Base-by-base conservation (phyloP, 1,140 invertebrate genomes). In the Zaprionus vittiger region DNA sequence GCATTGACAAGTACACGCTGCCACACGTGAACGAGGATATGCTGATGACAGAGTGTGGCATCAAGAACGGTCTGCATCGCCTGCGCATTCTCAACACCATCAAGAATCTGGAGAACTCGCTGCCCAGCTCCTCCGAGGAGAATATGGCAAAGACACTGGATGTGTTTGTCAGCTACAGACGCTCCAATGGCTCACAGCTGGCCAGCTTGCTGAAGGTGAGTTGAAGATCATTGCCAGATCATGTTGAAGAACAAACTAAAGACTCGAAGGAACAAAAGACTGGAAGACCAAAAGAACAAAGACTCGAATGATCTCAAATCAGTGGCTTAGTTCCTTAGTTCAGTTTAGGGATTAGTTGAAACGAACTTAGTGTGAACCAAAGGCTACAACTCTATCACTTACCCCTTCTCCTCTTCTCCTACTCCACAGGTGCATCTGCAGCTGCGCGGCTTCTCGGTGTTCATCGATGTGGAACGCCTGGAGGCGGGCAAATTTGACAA, bases 401-500 rank as follows among this genome's bases (percentile, higher is more conserved):
- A 22, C 7, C 7, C 0, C n/a, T 34, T 37, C n/a, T 22, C 12
- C 41, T 24, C 6, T 12, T 1, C 15, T 3, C 26, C n/a, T 44
- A 0, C 12, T 3, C 2, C n/a, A n/a, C 5, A 93, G 92, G 99
- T 99, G 12, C 98, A 99, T 92, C 94, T 99, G 26, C 98, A 99
- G 93, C 93, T 99, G 38, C 94, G 98, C 87, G 98, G 98, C 2
- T 98, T 98, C 92, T 96, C 96, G 14, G 98, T 99, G 2, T 99
- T 99, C 93, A 98, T 99, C 71, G 98, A 99, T 90, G 98, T 99
- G 41, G 98, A 99, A 91, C 94, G 97, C 79, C 93, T 99, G 47
- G 97, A 99, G 93, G 98, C 98, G 26, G 99, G 99, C 22, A 99
- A 99, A 93, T 99, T 99, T 93, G 99, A 99, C 93, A 99, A 99